These are phyloP conservation scores for Catostylus mosaicus DNA, from an alignment of 30 jellyfish, hydroid and myxozoan genomes.

Conservation along the genomic window DNA sequence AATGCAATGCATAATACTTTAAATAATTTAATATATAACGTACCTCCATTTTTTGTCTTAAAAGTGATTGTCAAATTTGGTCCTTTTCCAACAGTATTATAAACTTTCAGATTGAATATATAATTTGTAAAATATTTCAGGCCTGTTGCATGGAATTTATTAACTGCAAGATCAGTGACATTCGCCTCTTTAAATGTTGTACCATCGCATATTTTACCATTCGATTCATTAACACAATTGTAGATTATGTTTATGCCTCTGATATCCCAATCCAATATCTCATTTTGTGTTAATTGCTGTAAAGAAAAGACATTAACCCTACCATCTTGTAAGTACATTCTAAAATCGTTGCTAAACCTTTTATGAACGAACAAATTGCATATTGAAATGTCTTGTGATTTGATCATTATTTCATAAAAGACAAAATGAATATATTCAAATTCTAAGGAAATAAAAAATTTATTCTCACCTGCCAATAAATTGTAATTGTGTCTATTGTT, in stretches of 20 bases:
- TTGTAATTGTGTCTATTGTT: background rate
- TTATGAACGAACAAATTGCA: too few species aligned
- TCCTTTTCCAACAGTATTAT: constrained; percentile 31
- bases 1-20: too few species aligned
- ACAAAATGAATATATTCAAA: too few species aligned
- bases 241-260: constrained; percentile 8
- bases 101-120: constrained; percentile 16
- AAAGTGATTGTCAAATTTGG: background rate
- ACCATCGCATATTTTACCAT: background rate
- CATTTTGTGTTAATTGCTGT: constrained; percentile 9
- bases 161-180: constrained; percentile 3
- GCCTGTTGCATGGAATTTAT: background rate
- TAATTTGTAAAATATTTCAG: constrained; percentile 46
- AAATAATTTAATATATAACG: too few species aligned
- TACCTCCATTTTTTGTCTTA: background rate
- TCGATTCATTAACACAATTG: constrained; percentile 15
- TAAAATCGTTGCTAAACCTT: too few species aligned
- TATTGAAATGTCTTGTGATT: too few species aligned
- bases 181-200: background rate
- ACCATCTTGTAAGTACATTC: too few species aligned
- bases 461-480: constrained; percentile 4
- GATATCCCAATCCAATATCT: constrained; percentile 37
- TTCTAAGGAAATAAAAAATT: too few species aligned
- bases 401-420: too few species aligned
- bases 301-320: too few species aligned